These are phyloP conservation scores for Ceryle rudis DNA, from an alignment of 2,797 vertebrate genomes.

Conservation along the genomic window DNA sequence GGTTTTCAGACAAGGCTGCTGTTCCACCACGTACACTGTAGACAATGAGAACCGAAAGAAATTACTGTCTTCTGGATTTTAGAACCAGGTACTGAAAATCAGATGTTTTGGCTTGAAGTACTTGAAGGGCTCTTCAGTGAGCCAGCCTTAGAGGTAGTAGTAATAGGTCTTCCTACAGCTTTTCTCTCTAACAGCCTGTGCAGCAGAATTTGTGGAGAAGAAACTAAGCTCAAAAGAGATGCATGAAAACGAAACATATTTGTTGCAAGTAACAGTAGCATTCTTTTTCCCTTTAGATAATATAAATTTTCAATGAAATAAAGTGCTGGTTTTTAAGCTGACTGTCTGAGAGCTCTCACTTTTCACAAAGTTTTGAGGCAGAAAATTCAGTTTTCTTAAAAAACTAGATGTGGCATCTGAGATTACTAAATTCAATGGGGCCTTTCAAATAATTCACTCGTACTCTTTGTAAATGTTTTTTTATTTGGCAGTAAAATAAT, in stretches of 20 bases:
- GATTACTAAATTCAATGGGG: not conserved
- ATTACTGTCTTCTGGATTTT: not conserved
- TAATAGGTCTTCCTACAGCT: not conserved
- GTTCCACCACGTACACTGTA: rapidly evolving
- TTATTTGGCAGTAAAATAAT: not conserved
- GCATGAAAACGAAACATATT: not conserved
- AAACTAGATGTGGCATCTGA: not conserved
- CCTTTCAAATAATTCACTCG: not conserved
- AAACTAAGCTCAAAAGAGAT: not conserved
- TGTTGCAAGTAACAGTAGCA: not conserved
- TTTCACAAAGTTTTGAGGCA: not conserved
- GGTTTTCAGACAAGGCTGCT: not conserved
- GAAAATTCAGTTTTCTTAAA: not conserved
- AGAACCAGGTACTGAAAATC: not conserved
- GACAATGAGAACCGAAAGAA: not conserved
- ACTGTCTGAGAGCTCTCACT: not conserved
- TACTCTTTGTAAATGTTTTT: not conserved
- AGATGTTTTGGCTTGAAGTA: not conserved
- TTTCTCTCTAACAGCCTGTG: not conserved
- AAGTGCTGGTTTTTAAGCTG: not conserved
- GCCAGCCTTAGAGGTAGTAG: not conserved
- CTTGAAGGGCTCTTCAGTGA: not conserved
- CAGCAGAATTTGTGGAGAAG: not conserved
- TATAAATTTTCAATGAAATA: not conserved
- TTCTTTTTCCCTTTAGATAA: not conserved